Evolutionary conservation across 2,797 vertebrate species (phyloP).

Genomic region (Poecile montanus): DNA sequence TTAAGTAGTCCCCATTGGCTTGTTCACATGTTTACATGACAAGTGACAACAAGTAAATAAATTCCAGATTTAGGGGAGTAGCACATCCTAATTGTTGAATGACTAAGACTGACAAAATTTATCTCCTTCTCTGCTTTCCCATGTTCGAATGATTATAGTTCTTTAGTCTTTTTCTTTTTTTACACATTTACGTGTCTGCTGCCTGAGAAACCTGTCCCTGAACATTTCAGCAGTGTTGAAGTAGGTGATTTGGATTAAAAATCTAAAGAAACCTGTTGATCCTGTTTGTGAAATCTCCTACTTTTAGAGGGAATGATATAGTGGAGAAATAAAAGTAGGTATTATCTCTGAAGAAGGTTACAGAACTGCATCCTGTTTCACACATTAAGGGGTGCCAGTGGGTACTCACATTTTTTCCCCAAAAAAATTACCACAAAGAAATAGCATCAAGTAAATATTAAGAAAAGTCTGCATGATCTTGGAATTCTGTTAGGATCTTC

Average conservation of each 20-base stretch:
- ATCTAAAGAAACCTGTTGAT: neutral
- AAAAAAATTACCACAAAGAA: neutral
- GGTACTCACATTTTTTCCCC: neutral
- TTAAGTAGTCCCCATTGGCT: slow-evolving; percentile 44
- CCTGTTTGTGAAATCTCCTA: neutral
- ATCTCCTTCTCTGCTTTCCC: neutral
- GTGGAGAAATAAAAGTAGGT: neutral
- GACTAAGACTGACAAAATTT: neutral
- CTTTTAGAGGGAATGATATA: neutral
- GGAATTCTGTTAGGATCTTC: neutral
- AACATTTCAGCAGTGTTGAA: neutral
- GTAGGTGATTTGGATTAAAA: neutral
- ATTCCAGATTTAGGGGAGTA: slow-evolving; percentile 42
- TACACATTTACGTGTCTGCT: neutral
- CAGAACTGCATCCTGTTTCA: neutral
- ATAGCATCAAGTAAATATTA: neutral
- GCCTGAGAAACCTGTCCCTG: neutral
- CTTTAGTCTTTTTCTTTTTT: neutral
- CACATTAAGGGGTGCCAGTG: neutral
- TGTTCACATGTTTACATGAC: slow-evolving; percentile 57
- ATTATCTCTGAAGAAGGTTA: neutral
- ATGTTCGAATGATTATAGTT: neutral
- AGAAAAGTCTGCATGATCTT: neutral
- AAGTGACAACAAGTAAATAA: slow-evolving; percentile 59
- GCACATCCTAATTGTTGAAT: neutral